phyloP scores from a whole-genome alignment of 2,797 vertebrate genomes.

The Cossypha dichroa region DNA sequence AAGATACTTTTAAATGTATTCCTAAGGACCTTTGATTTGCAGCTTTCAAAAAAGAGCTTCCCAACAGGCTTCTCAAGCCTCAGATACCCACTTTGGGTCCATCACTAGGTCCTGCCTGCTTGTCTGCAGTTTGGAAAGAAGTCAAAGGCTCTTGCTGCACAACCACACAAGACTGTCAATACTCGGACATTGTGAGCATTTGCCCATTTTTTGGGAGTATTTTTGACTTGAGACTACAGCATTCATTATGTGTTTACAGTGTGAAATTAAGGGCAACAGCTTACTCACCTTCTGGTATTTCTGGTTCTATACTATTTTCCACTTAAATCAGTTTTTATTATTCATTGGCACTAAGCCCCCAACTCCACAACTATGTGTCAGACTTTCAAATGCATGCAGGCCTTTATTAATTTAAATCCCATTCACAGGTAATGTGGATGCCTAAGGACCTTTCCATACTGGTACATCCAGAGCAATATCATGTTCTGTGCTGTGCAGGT shows the following conservation, averaged over 20 bases:
- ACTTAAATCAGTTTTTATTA: conserved; percentile 52
- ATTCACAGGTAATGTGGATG: not conserved
- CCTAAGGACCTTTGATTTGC: not conserved
- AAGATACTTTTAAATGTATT: not conserved
- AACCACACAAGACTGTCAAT: not conserved
- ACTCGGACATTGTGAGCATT: not conserved
- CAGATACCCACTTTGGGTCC: not conserved
- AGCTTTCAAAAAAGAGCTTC: not conserved
- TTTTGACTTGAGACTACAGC: not conserved
- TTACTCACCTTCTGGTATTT: conserved; percentile 46
- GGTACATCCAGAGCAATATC: conserved; percentile 52
- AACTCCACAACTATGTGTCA: not conserved
- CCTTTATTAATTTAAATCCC: conserved; percentile 40
- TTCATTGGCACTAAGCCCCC: conserved; percentile 39
- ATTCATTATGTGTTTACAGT: not conserved
- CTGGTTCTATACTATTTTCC: conserved; percentile 34
- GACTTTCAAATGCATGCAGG: not conserved
- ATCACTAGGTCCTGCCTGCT: not conserved
- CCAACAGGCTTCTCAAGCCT: not conserved
- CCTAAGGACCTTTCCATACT: conserved; percentile 57
- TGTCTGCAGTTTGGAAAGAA: not conserved
- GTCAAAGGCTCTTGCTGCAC: not conserved
- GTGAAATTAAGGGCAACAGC: conserved; percentile 35
- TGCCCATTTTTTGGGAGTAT: not conserved
- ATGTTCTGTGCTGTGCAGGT: conserved; percentile 45